Conservation (phyloP, 2,797 vertebrate genomes). For the Falco rusticolus region DNA sequence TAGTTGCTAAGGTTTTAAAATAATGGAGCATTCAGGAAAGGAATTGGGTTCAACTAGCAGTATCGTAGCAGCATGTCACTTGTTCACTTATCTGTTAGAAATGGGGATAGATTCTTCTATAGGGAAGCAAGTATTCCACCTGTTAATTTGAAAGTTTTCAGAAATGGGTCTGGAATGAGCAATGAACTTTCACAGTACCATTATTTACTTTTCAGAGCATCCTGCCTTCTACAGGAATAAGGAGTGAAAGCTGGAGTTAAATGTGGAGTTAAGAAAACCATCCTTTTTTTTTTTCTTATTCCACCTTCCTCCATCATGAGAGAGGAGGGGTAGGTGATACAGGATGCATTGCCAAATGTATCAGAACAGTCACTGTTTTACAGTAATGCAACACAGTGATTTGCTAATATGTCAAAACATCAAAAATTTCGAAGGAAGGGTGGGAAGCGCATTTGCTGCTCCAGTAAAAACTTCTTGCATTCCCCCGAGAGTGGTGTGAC, state of each 20-base stretch:
- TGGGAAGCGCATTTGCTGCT: background rate
- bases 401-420: background rate
- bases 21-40: background rate
- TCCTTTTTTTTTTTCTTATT: background rate
- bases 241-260: background rate
- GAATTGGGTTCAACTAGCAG: background rate
- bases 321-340: background rate
- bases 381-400: background rate
- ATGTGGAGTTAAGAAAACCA: background rate
- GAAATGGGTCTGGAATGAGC: background rate
- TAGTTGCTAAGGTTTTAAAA: background rate
- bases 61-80: background rate
- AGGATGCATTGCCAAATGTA: rapidly evolving
- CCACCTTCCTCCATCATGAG: background rate
- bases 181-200: background rate
- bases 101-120: background rate
- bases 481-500: background rate
- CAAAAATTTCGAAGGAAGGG: background rate
- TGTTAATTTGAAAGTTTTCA: background rate
- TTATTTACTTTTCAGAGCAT: background rate
- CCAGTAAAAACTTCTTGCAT: background rate
- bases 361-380: background rate
- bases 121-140: background rate
- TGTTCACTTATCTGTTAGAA: background rate
- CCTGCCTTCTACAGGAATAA: background rate